phyloP scores from a whole-genome alignment of 1,140 invertebrate genomes.

The Chrysomallon squamiferum region DNA sequence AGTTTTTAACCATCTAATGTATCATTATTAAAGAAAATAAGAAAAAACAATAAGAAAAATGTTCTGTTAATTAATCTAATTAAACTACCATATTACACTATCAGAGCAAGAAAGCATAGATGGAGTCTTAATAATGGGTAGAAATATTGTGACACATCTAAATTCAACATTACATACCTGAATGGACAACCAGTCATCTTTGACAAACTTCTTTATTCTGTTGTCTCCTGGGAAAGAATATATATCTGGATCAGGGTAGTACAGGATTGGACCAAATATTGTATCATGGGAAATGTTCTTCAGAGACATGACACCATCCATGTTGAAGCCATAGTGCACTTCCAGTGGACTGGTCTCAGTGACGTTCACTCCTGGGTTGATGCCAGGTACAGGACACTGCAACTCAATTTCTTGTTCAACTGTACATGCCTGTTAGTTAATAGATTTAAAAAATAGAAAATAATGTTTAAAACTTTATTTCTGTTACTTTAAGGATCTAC shows the following conservation, averaged over 20 bases:
- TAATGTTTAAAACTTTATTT: too few species aligned
- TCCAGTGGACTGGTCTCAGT: constrained; percentile 48
- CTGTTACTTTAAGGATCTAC: not conserved
- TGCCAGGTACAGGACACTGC: constrained; percentile 33
- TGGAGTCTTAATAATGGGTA: too few species aligned
- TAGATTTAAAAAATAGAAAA: too few species aligned
- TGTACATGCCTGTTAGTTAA: constrained; percentile 28
- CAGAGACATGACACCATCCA: constrained; percentile 43
- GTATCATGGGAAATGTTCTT: constrained; percentile 41
- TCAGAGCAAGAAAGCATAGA: too few species aligned
- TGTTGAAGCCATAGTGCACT: constrained; percentile 52
- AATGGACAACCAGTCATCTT: constrained; percentile 37
- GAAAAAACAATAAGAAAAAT: too few species aligned
- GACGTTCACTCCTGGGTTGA: constrained; percentile 34
- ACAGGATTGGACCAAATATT: constrained; percentile 39
- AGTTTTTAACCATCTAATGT: too few species aligned
- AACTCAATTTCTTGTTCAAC: constrained; percentile 23
- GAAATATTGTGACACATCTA: too few species aligned
- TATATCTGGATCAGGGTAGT: constrained; percentile 48
- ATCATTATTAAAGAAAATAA: too few species aligned
- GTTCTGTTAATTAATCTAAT: too few species aligned
- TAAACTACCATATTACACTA: too few species aligned
- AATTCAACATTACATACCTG: too few species aligned
- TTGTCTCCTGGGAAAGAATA: constrained; percentile 29
- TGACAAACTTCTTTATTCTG: constrained; percentile 31